Evolutionary conservation across 2,797 vertebrate genomes (phyloP).

Genomic region (Dallia pectoralis): DNA sequence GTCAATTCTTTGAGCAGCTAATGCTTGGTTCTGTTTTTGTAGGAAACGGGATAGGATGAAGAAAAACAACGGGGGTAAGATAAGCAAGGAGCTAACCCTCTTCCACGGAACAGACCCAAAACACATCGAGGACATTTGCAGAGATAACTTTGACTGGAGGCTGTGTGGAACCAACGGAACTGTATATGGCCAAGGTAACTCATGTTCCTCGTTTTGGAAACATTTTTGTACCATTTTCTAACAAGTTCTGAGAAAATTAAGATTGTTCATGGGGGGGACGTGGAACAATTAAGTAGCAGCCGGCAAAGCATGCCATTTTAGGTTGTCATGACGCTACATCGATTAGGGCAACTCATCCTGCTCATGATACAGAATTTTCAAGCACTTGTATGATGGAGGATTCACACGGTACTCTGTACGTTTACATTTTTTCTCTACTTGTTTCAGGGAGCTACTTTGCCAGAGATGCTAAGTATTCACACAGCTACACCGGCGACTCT

Average conservation of each 20-base stretch:
- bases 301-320: neutral
- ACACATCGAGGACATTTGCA: conserved; percentile 79
- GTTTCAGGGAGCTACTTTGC: conserved; percentile 84
- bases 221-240: neutral
- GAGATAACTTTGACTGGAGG: conserved; percentile 91
- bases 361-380: neutral
- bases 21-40: neutral
- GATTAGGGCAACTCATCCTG: neutral
- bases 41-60: conserved; percentile 90
- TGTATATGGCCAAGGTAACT: conserved; percentile 83
- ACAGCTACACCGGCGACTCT: conserved; percentile 57
- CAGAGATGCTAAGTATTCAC: conserved; percentile 78
- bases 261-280: neutral
- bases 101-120: conserved; percentile 85
- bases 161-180: conserved; percentile 86
- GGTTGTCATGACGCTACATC: neutral
- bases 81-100: conserved; percentile 73
- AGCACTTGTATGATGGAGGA: neutral
- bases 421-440: conserved; percentile 1
- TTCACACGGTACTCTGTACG: neutral
- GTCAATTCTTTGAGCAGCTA: neutral
- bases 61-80: conserved; percentile 66
- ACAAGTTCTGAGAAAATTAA: neutral
- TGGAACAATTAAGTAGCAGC: neutral
- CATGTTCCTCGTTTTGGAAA: neutral